These are phyloP conservation scores for Panthera tigris DNA, from an alignment of 2,113 vertebrate species.

Conservation along the genomic window DNA sequence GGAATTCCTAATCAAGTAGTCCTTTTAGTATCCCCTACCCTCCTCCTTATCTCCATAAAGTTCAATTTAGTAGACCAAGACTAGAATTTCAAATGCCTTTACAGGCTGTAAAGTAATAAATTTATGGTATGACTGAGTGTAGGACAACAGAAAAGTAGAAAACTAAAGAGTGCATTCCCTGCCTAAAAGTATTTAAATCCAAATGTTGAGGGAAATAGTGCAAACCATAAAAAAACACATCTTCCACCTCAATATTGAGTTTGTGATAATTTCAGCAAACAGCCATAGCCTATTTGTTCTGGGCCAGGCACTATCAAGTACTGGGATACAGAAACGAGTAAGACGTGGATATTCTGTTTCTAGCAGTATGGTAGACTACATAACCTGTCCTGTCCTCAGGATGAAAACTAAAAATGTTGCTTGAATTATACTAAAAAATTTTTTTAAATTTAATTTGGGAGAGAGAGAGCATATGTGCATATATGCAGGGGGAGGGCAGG, in stretches of 20 bases:
- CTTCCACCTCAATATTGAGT: neutral
- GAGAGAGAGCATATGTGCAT: no score
- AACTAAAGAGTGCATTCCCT: neutral
- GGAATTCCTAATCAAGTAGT: neutral
- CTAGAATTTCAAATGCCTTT: slow-evolving; percentile 8
- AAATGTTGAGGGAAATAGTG: neutral
- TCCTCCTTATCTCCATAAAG: neutral
- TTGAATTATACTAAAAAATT: neutral
- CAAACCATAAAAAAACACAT: neutral
- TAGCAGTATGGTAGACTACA: neutral
- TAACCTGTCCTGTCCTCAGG: neutral
- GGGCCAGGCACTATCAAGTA: neutral
- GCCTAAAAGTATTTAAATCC: slow-evolving; percentile 27
- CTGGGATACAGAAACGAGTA: neutral
- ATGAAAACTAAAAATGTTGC: slow-evolving; percentile 33
- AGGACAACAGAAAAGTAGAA: neutral
- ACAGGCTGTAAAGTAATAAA: neutral
- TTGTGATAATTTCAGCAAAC: slow-evolving; percentile 10
- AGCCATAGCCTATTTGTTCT: neutral
- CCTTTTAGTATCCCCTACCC: neutral
- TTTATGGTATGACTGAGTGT: neutral
- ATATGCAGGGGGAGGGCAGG: no score
- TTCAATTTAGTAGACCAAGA: neutral
- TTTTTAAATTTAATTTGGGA: no score
- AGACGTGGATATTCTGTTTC: slow-evolving; percentile 8